Base-by-base conservation (phyloP, 2,888 invertebrate genomes). In the Orchesellides sinensis region DNA sequence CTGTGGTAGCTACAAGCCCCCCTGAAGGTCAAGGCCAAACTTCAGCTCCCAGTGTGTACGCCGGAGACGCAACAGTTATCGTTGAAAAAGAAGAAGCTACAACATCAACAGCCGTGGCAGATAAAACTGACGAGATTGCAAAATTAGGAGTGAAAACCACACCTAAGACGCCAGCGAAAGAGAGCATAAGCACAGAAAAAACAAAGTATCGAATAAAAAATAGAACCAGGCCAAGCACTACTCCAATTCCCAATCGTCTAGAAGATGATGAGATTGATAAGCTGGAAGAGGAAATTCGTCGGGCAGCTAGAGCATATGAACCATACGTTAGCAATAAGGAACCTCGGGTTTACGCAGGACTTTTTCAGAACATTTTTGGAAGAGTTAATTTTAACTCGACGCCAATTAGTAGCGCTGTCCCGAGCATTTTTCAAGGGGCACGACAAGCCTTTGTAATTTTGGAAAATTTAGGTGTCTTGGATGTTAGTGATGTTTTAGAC, bases 381-480 rank as follows among this genome's bases (percentile, higher is more conserved):
- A 63, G 66, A 32, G 83, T 88, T 21, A 83, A 85, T 27, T 68
- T 85, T 1, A 88, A 88, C 63, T 23, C 80, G 54, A 86, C 87
- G 0, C 79, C 85, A 81, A 84, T 88, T 14, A 56, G 85, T 32
- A 72, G 83, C 35, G 86, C 85, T 5, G 85, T 88, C 27, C 88
- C 88, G 0, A 83, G 66, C 59, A 73, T 88, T 12, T 88, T 88
- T 56, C 78, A 85, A 49, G 88, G 88, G 27, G 86, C 88, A 0
- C 29, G 83, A 12, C 84, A 87, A 54, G 87, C 88, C 10, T 83
- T 88, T 25, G 52, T 72, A 2, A 63, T 88, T 17, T 40, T 88
- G 40, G 87, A 87, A 54, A 84, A 81, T 72, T 65, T 88, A 8
- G 88, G 88, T 32, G 49, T 86, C 23, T 23, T 84, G 2, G 84